Conservation (phyloP, 1,140 invertebrate species). For the Agraylea sexmaculata region DNA sequence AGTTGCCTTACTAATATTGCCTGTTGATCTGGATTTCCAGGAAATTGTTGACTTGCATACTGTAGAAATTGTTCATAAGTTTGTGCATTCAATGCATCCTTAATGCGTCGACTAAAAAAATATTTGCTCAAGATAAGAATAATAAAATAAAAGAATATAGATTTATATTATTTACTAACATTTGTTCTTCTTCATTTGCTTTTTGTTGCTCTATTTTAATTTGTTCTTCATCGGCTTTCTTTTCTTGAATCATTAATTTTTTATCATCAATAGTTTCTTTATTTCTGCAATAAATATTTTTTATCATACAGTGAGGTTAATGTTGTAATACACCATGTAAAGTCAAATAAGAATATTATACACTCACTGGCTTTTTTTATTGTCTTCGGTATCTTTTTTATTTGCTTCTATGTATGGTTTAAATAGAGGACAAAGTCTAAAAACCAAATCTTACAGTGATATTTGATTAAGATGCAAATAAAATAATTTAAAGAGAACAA, state of each 20-base stretch:
- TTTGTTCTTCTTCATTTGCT: slow-evolving; percentile 43
- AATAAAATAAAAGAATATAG: slow-evolving; percentile 9
- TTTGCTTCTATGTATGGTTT: slow-evolving; percentile 85
- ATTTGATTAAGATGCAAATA: background rate
- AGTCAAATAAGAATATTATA: background rate
- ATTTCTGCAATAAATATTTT: slow-evolving; percentile 26
- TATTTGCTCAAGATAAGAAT: too few relatives aligned
- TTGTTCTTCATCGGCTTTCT: slow-evolving; percentile 51
- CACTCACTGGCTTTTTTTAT: slow-evolving; percentile 44
- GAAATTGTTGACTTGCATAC: slow-evolving; percentile 94
- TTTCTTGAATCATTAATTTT: slow-evolving; percentile 43
- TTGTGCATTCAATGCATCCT: slow-evolving; percentile 93
- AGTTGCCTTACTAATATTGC: slow-evolving; percentile 82
- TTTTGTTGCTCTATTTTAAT: slow-evolving; percentile 45
- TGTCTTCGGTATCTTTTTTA: slow-evolving; percentile 72
- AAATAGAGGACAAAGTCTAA: slow-evolving; percentile 71
- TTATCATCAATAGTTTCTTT: slow-evolving; percentile 42
- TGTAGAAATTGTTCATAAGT: slow-evolving; percentile 84
- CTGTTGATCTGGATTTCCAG: slow-evolving; percentile 84
- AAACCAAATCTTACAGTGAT: slow-evolving; percentile 15
- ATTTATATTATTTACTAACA: slow-evolving; percentile 14
- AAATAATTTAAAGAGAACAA: background rate
- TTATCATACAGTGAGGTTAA: background rate
- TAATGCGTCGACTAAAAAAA: slow-evolving; percentile 63
- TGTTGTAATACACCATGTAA: background rate